phyloP scores from a whole-genome alignment of 1,140 invertebrate genomes.

The Muscidifurax raptorellus region DNA sequence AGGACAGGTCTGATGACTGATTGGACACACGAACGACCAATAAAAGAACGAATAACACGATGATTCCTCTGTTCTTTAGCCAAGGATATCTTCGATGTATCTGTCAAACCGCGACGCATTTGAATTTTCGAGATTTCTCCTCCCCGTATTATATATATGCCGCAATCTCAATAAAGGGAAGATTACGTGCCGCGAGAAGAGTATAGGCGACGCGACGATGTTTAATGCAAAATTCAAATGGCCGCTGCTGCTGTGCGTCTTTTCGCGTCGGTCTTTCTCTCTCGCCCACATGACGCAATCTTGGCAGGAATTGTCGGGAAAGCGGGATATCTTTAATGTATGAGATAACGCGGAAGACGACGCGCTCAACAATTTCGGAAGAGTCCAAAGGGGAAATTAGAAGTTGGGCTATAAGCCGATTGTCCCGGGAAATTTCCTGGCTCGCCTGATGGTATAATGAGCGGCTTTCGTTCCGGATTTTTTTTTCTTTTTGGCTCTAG shows the following conservation, averaged over 20 bases:
- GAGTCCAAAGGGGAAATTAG: conserved; percentile 21
- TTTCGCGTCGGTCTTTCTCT: conserved; percentile 44
- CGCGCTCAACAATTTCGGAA: conserved; percentile 5
- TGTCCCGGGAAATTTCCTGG: neutral
- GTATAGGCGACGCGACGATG: conserved; percentile 67
- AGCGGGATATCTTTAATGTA: conserved; percentile 69
- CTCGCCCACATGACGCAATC: conserved; percentile 68
- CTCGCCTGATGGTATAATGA: neutral
- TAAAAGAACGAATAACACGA: too few relatives aligned
- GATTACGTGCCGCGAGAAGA: conserved; percentile 63
- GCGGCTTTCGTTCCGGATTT: neutral
- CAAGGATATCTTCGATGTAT: neutral
- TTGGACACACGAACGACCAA: too few relatives aligned
- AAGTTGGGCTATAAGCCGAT: conserved; percentile 5
- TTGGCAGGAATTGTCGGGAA: conserved; percentile 68
- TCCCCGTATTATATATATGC: conserved; percentile 28
- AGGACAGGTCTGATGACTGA: too few relatives aligned
- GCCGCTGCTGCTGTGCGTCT: conserved; percentile 37
- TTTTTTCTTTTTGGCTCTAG: too few relatives aligned
- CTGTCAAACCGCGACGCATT: neutral
- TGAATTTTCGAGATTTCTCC: conserved; percentile 27
- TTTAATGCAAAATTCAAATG: conserved; percentile 74
- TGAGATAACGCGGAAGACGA: conserved; percentile 58
- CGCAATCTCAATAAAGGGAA: conserved; percentile 63
- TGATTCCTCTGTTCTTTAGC: too few relatives aligned